phyloP scores from a whole-genome alignment of 2,888 invertebrate genomes.

The Drosophila austrosaltans region DNA sequence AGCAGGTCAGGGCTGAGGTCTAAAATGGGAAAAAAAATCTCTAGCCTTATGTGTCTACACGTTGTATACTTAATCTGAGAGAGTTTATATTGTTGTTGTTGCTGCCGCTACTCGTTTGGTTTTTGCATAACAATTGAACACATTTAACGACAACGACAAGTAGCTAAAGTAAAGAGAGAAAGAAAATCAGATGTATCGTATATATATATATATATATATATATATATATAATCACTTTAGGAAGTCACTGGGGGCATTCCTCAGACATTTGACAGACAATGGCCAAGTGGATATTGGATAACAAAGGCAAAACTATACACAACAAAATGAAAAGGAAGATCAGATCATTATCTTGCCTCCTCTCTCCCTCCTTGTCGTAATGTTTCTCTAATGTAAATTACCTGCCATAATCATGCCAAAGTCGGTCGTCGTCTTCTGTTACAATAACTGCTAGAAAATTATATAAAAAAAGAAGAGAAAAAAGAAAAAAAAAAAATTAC shows the following conservation, averaged over 20 bases:
- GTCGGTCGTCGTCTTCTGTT: constrained; percentile 49
- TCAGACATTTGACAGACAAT: constrained; percentile 10
- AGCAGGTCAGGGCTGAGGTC: constrained; percentile 70
- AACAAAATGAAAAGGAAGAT: constrained; percentile 34
- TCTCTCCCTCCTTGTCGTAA: not conserved
- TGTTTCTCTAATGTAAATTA: constrained; percentile 72
- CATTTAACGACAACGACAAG: constrained; percentile 74
- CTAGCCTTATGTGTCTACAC: constrained; percentile 57
- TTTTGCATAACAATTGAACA: constrained; percentile 65
- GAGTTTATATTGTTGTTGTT: constrained; percentile 31
- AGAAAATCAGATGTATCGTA: constrained; percentile 12
- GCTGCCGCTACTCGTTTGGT: not conserved
- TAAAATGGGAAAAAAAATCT: constrained; percentile 2
- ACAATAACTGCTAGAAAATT: constrained; percentile 46
- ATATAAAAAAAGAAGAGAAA: constrained; percentile 40
- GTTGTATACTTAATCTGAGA: constrained; percentile 79
- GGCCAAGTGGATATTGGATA: constrained; percentile 8
- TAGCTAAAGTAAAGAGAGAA: constrained; percentile 52
- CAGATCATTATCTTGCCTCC: not conserved
- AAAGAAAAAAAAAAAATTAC: constrained; percentile 32
- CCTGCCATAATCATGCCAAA: constrained; percentile 71
- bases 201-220: constrained; percentile 30
- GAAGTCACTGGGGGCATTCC: constrained; percentile 66
- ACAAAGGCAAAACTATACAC: constrained; percentile 24
- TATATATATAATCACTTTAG: constrained; percentile 77